Percentiles rank a stretch among this genome's conserved stretches.
These are phyloP conservation scores for Phortica variegata DNA, from an alignment of 1,140 invertebrate species.

Conservation along the genomic window DNA sequence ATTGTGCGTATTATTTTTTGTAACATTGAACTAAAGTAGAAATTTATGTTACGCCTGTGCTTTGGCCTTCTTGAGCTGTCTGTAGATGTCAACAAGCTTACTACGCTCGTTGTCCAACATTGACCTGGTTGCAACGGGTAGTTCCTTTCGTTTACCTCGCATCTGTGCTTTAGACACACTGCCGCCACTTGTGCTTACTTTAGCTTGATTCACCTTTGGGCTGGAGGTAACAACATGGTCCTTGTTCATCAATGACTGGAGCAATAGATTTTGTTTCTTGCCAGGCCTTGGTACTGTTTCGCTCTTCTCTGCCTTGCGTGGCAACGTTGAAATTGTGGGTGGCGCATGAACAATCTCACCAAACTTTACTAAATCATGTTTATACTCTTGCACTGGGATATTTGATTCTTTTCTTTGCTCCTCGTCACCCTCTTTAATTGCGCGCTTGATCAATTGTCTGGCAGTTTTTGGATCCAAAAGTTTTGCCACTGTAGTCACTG, in stretches of 20 bases:
- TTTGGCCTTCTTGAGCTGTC: constrained; percentile 58
- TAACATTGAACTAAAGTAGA: no score
- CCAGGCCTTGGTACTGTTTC: constrained; percentile 58
- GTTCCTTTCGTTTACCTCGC: constrained; percentile 63
- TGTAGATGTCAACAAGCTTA: constrained; percentile 63
- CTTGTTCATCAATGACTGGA: constrained; percentile 51
- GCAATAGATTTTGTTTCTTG: constrained; percentile 59
- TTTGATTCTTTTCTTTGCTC: constrained; percentile 23
- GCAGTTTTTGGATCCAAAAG: constrained; percentile 57
- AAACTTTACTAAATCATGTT: constrained; percentile 63
- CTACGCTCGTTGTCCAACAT: constrained; percentile 63
- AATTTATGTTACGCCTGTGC: no score
- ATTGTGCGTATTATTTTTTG: no score
- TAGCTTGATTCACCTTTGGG: not conserved
- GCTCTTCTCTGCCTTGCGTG: constrained; percentile 57
- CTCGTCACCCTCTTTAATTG: constrained; percentile 48
- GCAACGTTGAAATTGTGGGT: constrained; percentile 60
- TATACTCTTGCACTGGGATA: constrained; percentile 28
- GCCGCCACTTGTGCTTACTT: constrained; percentile 5
- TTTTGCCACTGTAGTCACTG: constrained; percentile 13
- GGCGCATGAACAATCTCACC: constrained; percentile 68
- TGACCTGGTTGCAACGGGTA: constrained; percentile 60
- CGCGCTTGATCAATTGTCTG: constrained; percentile 51
- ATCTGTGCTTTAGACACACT: constrained; percentile 46
- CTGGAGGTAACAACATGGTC: not conserved